Evolutionary conservation across 2,797 vertebrate genomes (phyloP).

Genomic region (Cryptoprocta ferox): DNA sequence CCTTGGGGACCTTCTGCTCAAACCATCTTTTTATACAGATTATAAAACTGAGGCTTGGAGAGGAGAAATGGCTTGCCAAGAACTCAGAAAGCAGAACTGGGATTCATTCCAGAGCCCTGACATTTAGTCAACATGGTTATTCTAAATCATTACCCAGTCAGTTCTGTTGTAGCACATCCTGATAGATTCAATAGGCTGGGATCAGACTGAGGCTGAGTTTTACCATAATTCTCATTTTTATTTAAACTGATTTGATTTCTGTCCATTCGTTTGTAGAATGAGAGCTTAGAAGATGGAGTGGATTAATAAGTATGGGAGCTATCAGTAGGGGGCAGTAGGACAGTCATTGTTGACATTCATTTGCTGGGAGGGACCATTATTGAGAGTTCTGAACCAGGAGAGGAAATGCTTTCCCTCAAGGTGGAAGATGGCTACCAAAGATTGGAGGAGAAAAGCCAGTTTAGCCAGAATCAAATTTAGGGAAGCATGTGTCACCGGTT

Average conservation of each 20-base stretch:
- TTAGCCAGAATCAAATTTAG: constrained; percentile 39
- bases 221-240: constrained; percentile 51
- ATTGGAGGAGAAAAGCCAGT: constrained; percentile 23
- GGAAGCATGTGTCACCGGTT: background rate
- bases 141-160: constrained; percentile 31
- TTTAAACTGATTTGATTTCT: constrained; percentile 50
- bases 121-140: constrained; percentile 52
- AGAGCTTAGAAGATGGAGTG: background rate
- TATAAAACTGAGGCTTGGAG: constrained; percentile 48
- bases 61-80: constrained; percentile 45
- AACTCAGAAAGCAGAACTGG: background rate
- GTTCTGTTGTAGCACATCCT: background rate
- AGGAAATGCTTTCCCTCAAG: constrained; percentile 36
- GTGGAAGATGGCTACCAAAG: constrained; percentile 28
- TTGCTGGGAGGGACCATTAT: background rate
- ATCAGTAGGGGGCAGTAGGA: background rate
- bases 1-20: background rate
- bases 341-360: background rate
- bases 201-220: constrained; percentile 51
- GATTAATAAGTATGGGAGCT: background rate
- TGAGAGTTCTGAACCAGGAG: background rate
- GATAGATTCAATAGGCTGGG: background rate
- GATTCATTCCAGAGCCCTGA: constrained; percentile 55
- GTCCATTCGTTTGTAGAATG: constrained; percentile 33
- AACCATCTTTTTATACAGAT: constrained; percentile 56